Base-by-base conservation (phyloP, 1,140 invertebrate genomes). In the Hormaphis cornu region DNA sequence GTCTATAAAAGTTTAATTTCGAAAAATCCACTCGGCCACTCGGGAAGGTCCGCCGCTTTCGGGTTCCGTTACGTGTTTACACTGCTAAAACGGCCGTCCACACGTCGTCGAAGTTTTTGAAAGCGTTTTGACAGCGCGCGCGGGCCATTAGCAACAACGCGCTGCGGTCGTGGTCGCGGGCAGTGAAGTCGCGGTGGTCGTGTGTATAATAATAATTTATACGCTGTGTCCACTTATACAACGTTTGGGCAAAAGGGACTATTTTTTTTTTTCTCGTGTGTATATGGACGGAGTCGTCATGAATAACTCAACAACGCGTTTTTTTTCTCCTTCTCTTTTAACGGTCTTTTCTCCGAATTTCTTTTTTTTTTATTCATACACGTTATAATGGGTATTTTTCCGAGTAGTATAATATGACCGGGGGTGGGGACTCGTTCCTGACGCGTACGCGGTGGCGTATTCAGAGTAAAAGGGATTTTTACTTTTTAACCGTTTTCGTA, bases 281-380 rank as follows among this genome's bases (percentile, higher is more conserved):
- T 22, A 18, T 7, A 10, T 3, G 10, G 22, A 56, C 22, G 33
- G 24, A 58, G 33, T 61, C 37, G 42, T 66, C 61, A 66, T 66
- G 61, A 66, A 66, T 66, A 66, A 66, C 61, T 66, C 61, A 66
- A 66, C 61, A 48, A 20, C 61, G 22, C 40, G 35, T 33, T 66
- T 48, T 6, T n/a, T 8, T 46, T 46, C 18, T 46, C 42, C 6
- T n/a, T 8, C 12, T 5, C n/a, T n/a, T 8, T 48, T 48, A 44
- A 44, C 22, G 58, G 58, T 28, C 14, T 35, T 58, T 37, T 35
- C 16, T 5, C 54, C 12, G 53, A 24, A 24, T 37, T 56, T 56
- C 40, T 37, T 24, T 37, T 58, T 37, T 56, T 30, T 20, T 28
- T 26, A 16, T 52, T 52, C n/a, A 40, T 46, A 63, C 37, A 40